phyloP scores from a whole-genome alignment of 1,140 invertebrate genomes.

The Rhyacophila brunnea region DNA sequence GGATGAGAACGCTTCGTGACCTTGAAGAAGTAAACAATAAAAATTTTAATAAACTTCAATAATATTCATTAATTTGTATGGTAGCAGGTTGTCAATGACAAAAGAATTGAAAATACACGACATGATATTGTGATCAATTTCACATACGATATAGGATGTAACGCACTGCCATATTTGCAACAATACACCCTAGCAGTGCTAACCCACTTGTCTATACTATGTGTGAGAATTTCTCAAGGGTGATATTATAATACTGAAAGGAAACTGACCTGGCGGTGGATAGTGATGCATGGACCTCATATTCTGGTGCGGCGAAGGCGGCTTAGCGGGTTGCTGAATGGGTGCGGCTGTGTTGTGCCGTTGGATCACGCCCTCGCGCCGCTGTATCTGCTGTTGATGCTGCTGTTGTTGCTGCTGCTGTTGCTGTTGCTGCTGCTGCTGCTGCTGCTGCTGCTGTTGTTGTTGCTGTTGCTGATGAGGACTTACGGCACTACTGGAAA shows the following conservation, averaged over 20 bases:
- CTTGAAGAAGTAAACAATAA: constrained; percentile 41
- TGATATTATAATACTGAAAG: no score
- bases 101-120: no score
- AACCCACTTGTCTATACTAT: no score
- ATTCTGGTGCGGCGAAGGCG: constrained; percentile 40
- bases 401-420: constrained; percentile 43
- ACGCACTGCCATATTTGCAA: no score
- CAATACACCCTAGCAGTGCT: no score
- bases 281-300: constrained; percentile 50
- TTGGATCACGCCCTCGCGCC: constrained; percentile 67
- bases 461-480: constrained; percentile 40
- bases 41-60: no score
- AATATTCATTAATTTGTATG: no score
- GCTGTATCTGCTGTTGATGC: constrained; percentile 40
- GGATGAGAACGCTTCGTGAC: constrained; percentile 80
- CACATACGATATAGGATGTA: no score
- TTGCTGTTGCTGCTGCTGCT: constrained; percentile 39
- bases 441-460: constrained; percentile 38
- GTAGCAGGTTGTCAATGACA: no score
- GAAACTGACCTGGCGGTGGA: constrained; percentile 54
- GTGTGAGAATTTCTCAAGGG: no score
- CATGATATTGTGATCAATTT: no score
- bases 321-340: constrained; percentile 46
- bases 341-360: constrained; percentile 64
- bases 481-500: constrained; percentile 21